Evolutionary conservation across 1,140 invertebrate genomes (phyloP).

Genomic region (Brachionus calyciflorus): DNA sequence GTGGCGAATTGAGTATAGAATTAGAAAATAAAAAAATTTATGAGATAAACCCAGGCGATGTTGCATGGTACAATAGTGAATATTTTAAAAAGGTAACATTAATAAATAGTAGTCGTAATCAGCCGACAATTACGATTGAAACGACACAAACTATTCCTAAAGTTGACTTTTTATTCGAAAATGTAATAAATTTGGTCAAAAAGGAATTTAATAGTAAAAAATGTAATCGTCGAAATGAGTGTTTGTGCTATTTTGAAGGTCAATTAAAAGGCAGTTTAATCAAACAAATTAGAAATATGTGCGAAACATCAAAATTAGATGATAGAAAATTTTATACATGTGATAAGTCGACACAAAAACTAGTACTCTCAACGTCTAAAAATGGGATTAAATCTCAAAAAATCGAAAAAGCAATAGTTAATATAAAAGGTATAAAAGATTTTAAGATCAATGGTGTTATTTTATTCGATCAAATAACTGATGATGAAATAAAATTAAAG

Average conservation of each 20-base stretch:
- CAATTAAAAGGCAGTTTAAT: not conserved
- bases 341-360: not conserved
- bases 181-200: not conserved
- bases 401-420: not conserved
- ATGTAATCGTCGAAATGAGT: not conserved
- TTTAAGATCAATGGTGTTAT: not conserved
- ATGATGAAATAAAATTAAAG: not conserved
- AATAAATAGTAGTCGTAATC: not conserved
- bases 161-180: not conserved
- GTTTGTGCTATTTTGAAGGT: not conserved
- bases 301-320: not conserved
- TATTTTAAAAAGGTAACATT: not conserved
- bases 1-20: not conserved
- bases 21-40: not conserved
- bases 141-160: not conserved
- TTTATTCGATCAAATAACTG: not conserved
- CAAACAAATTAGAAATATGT: not conserved
- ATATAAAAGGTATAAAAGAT: not conserved
- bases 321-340: not conserved
- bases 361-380: not conserved
- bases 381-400: not conserved
- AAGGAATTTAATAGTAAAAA: not conserved
- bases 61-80: not conserved
- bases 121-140: not conserved
- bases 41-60: not conserved